These are phyloP conservation scores for Meteorus cinctellus DNA, from an alignment of 2,888 invertebrate genomes.

Conservation along the genomic window DNA sequence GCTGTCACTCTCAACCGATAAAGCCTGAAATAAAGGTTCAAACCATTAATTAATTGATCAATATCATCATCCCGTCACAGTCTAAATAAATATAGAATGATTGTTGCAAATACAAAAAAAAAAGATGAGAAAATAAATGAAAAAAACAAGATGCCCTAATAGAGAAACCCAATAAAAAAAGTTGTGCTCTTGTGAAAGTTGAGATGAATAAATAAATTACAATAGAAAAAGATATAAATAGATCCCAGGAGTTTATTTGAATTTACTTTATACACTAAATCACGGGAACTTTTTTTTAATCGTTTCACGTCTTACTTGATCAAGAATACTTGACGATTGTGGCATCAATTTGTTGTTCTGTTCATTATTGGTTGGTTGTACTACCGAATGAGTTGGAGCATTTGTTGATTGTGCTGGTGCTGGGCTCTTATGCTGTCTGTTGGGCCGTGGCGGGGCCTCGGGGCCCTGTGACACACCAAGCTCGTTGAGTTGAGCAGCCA, in stretches of 20 bases:
- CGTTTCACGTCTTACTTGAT: constrained; percentile 64
- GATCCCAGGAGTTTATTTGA: neutral
- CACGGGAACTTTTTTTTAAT: constrained; percentile 3
- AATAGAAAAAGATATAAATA: constrained; percentile 3
- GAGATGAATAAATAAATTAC: constrained; percentile 9
- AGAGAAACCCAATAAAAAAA: neutral
- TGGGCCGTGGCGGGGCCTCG: constrained; percentile 81
- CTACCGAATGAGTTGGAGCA: constrained; percentile 59
- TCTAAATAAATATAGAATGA: neutral
- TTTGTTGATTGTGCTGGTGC: constrained; percentile 61
- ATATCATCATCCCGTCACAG: constrained; percentile 29
- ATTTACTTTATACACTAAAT: neutral
- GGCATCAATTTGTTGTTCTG: constrained; percentile 70
- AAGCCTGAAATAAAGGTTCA: constrained; percentile 60
- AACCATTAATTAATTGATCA: constrained; percentile 9
- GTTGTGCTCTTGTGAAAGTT: neutral
- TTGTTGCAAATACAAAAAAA: neutral
- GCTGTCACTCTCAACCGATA: constrained; percentile 75
- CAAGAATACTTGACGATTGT: constrained; percentile 69
- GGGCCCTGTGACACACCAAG: constrained; percentile 86
- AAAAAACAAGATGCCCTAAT: neutral
- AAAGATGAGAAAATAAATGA: neutral
- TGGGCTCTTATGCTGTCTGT: constrained; percentile 68
- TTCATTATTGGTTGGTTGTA: constrained; percentile 65
- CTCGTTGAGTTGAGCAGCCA: constrained; percentile 97